Conservation (phyloP, 2,888 invertebrate species). For the Eulithis testata region DNA sequence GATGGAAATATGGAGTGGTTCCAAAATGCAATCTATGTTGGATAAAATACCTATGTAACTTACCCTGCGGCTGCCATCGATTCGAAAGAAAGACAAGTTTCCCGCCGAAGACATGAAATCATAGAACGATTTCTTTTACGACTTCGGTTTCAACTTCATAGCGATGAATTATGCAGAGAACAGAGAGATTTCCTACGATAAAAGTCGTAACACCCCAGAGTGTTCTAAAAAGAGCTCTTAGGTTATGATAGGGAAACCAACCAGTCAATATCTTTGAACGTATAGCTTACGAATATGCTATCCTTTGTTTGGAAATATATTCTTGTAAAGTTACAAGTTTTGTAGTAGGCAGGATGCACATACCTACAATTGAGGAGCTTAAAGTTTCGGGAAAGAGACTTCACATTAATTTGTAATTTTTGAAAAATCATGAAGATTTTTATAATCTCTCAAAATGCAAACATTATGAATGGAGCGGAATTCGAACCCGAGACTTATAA, state of each 20-base stretch:
- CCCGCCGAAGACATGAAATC: conserved; percentile 81
- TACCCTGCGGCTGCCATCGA: conserved; percentile 63
- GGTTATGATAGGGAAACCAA: conserved; percentile 60
- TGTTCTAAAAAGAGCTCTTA: conserved; percentile 77
- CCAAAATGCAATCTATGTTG: conserved; percentile 54
- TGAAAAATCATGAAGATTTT: too few species aligned
- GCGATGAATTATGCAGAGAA: conserved; percentile 84
- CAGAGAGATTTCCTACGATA: conserved; percentile 82
- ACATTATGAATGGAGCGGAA: too few species aligned
- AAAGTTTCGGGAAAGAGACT: too few species aligned
- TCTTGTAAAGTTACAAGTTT: conserved; percentile 4
- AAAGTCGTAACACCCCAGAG: conserved; percentile 81
- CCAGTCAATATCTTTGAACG: conserved; percentile 37
- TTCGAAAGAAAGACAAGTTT: conserved; percentile 78
- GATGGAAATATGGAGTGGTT: conserved; percentile 29
- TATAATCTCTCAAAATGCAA: too few species aligned
- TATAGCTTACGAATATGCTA: conserved; percentile 36
- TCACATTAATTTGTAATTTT: too few species aligned
- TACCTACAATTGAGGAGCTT: too few species aligned
- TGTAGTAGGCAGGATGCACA: background rate
- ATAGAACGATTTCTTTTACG: conserved; percentile 85
- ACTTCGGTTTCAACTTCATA: conserved; percentile 84
- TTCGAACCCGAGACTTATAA: too few species aligned
- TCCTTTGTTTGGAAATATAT: conserved; percentile 39
- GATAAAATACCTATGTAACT: conserved; percentile 53